These are phyloP conservation scores for Tiliacea citrago DNA, from an alignment of 2,888 invertebrate genomes.

Conservation along the genomic window DNA sequence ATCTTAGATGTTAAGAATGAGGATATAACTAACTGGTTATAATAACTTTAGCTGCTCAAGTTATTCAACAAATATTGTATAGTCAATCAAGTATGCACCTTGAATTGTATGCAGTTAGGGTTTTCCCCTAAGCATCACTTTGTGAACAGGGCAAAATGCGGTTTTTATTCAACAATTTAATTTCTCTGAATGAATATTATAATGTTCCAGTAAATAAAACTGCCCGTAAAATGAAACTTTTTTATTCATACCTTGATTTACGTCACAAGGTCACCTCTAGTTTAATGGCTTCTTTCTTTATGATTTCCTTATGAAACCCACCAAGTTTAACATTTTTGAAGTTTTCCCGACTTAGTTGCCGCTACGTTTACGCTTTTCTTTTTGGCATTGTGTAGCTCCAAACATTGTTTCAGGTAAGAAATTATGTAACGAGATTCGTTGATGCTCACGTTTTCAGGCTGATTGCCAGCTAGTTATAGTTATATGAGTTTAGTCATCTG, in stretches of 20 bases:
- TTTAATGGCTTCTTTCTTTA: constrained; percentile 40
- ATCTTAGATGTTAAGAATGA: constrained; percentile 5
- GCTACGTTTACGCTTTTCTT: constrained; percentile 16
- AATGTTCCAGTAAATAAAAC: constrained; percentile 29
- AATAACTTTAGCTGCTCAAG: not conserved
- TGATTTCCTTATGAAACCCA: constrained; percentile 16
- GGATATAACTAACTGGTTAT: not conserved
- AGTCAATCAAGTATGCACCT: constrained; percentile 9
- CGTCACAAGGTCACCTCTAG: constrained; percentile 48
- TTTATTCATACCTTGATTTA: constrained; percentile 41
- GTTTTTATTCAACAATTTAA: constrained; percentile 24
- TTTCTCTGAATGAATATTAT: constrained; percentile 36
- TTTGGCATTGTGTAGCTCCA: constrained; percentile 24
- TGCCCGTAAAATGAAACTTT: constrained; percentile 21
- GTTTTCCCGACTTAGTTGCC: constrained; percentile 12
- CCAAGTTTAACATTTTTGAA: constrained; percentile 12
- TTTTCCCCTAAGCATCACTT: constrained; percentile 21
- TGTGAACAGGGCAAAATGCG: constrained; percentile 17
- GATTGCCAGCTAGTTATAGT: constrained; percentile 36
- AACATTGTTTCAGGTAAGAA: constrained; percentile 25
- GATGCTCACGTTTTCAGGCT: constrained; percentile 42
- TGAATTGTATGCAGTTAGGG: constrained; percentile 9
- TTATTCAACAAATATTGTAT: constrained; percentile 13
- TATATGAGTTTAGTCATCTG: constrained; percentile 37
- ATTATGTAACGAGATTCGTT: constrained; percentile 46